Conservation (phyloP, 2,888 invertebrate species). For the Lasioglossum marginatum region DNA sequence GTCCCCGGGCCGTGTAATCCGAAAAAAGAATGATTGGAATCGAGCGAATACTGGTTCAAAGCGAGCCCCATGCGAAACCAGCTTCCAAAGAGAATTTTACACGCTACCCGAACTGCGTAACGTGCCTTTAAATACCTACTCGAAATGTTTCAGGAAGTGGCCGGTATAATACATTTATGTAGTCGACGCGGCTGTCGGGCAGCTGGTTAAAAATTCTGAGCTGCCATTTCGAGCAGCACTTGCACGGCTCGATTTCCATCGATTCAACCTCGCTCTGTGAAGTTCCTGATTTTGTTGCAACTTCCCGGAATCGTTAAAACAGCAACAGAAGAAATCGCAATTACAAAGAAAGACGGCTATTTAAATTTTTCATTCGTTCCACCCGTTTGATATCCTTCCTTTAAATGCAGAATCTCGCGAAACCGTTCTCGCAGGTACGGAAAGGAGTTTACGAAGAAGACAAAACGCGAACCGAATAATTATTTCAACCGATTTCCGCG, state of each 20-base stretch:
- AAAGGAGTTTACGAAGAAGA: not conserved
- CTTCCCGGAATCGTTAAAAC: not conserved
- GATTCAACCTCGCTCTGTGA: not conserved
- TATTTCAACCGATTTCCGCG: slow-evolving; percentile 24
- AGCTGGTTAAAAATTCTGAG: slow-evolving; percentile 9
- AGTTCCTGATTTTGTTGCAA: not conserved
- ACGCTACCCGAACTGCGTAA: not conserved
- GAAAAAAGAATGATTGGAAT: not conserved
- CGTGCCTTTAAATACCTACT: not conserved
- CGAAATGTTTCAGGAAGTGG: not conserved
- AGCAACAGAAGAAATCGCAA: not conserved
- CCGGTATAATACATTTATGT: not conserved
- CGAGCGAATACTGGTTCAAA: not conserved
- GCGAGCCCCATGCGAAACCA: not conserved
- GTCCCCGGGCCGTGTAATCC: not conserved
- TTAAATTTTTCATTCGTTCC: not conserved
- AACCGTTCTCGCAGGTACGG: not conserved
- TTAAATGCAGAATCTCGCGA: not conserved
- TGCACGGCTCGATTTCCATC: not conserved
- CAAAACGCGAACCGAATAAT: slow-evolving; percentile 28
- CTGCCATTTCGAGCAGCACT: not conserved
- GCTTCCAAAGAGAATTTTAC: slow-evolving; percentile 19
- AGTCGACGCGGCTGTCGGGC: not conserved
- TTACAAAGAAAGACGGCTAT: not conserved
- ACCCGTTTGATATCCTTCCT: too few species aligned